These are phyloP conservation scores for Erpobdella octoculata DNA, from an alignment of 2,888 invertebrate species.

Conservation along the genomic window DNA sequence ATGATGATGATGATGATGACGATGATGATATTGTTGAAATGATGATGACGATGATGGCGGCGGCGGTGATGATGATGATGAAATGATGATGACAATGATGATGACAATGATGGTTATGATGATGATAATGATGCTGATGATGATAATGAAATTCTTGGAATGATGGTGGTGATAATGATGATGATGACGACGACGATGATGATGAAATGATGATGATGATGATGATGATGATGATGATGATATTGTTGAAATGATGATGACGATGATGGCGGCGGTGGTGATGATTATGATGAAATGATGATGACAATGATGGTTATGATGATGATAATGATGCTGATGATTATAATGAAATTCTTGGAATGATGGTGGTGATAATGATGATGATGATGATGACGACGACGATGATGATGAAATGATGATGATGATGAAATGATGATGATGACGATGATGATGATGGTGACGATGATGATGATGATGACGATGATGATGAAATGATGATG, in stretches of 20 bases:
- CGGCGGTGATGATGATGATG: no score
- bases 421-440: neutral
- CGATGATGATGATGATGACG: neutral
- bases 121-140: no score
- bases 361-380: constrained; percentile 10
- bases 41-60: no score
- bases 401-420: neutral
- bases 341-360: neutral
- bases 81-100: no score
- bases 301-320: constrained; percentile 1
- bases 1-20: no score
- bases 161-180: neutral
- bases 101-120: no score
- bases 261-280: neutral
- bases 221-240: neutral
- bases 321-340: neutral
- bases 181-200: constrained; percentile 4
- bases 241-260: neutral
- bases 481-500: neutral
- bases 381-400: constrained; percentile 7
- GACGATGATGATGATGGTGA: constrained; percentile 2
- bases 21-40: no score
- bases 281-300: neutral
- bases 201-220: neutral
- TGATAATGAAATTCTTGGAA: no score